Evolutionary conservation across 2,888 invertebrate species (phyloP), one percentile per base, ranked within the genome.

Genomic region (Euphydryas editha): DNA sequence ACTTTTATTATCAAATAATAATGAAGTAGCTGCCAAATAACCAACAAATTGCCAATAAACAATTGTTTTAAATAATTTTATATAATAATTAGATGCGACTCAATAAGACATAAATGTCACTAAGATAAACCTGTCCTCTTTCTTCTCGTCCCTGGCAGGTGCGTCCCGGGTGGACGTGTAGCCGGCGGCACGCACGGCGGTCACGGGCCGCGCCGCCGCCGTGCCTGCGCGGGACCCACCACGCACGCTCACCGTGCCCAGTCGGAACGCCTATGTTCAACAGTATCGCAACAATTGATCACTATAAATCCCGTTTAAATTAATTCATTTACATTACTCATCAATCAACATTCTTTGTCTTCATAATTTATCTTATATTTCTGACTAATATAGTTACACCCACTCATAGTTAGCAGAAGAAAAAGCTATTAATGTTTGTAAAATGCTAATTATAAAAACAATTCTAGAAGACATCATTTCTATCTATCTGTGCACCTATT

Each of bases 171-270:
- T 96, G 69, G 94, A 98, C 5, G 98, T 98, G 85, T 98, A 99
- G 0, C 99, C 99, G 30, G 98, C 99, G 10, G 98, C 99, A 65
- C 98, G 94, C 46, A 99, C 98, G 1, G 99, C 99, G 3, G 99
- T 99, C 94, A 99, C 98, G 0, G 99, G 99, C 65, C 99, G 86
- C 24, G 93, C 93, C 57, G 82, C 80, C 58, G 89, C 90, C 0
- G 90, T 90, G 58, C 87, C 90, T 7, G 84, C 87, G 3, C 91
- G 86, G 0, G 89, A 86, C 44, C 81, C 84, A 8, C 81, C 85
- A 15, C 90, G 84, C 57, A 85, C 80, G 69, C 79, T 85, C 68
- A 88, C 89, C 7, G 92, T 91, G 59, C 90, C 89, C 70, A 88
- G 72, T 0, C 90, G 87, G 72, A 87, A 84, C 81, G 90, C 81